A percentile compares a stretch with the other conserved stretches of the same genome.
Conservation (phyloP, 1,140 invertebrate genomes). For the Drosophila ironensis region DNA sequence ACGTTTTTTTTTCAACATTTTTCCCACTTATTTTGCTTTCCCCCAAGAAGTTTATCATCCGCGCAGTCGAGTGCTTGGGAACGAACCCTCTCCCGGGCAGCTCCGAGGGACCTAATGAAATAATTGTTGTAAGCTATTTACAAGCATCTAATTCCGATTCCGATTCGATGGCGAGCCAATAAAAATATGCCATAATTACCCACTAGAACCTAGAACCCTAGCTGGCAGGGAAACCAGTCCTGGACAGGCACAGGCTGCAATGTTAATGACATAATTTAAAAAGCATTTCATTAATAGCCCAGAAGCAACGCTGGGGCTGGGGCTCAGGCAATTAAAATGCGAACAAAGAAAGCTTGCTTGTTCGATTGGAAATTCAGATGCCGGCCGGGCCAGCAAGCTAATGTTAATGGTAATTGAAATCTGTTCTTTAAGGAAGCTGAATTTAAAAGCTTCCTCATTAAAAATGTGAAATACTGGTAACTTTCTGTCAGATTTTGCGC, state of each 20-base stretch:
- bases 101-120: slow-evolving; percentile 53
- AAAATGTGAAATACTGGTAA: not conserved
- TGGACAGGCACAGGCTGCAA: slow-evolving; percentile 49
- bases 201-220: slow-evolving; percentile 14
- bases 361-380: slow-evolving; percentile 62
- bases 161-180: slow-evolving; percentile 61
- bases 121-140: slow-evolving; percentile 70
- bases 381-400: slow-evolving; percentile 6
- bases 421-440: not conserved
- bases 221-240: slow-evolving; percentile 52
- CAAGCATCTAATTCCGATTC: slow-evolving; percentile 72
- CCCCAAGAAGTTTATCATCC: slow-evolving; percentile 46
- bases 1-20: too few relatives aligned
- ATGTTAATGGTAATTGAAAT: slow-evolving; percentile 53
- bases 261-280: slow-evolving; percentile 78
- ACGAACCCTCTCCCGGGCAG: not conserved
- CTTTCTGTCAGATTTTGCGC: not conserved
- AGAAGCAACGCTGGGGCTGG: slow-evolving; percentile 3
- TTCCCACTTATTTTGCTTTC: not conserved
- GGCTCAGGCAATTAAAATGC: slow-evolving; percentile 29
- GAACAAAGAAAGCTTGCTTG: slow-evolving; percentile 29
- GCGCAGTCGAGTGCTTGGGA: not conserved
- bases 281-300: slow-evolving; percentile 70
- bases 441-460: not conserved
- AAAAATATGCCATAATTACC: slow-evolving; percentile 75